Evolutionary conservation across 2,113 vertebrate species (phyloP), one percentile per base, ranked within the genome.

Genomic region (Pachypanchax playfairii): DNA sequence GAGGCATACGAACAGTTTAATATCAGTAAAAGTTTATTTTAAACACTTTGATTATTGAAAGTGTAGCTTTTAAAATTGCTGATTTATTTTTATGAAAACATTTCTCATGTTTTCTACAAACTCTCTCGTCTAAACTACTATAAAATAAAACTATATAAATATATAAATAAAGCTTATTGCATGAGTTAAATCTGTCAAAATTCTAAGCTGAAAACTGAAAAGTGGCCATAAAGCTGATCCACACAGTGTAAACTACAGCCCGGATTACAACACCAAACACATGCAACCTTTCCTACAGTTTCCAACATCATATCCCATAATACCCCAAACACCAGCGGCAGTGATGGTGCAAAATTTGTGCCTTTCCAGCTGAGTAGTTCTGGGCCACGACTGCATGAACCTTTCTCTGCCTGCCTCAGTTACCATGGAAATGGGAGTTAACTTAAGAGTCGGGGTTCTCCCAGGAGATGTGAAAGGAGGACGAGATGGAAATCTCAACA

Each of bases 401-500:
- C 67, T 60, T 54, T 79, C 59, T 60, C 3, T 36, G 62, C 69
- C 76, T 77, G 83, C 59, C 71, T 82, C 80, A 38, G 85, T 90
- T 86, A 83, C 87, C 85, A 89, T 88, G 87, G 89, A 81, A 84
- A 89, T 89, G 48, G 65, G 76, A 82, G 80, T 82, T 84, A 81
- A 84, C 70, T 76, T 84, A 48, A 75, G 75, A 80, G 73, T 75
- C 63, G 2, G 72, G 65, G 61, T 44, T 59, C 74, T 74, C 83
- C 73, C 41, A 5, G 48, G 69, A 75, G 75, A 83, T 68, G 67
- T 57, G 65, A 61, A 76, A 53, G 26, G 56, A 38, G 47, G 31
- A 56, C 42, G 54, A 51, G 61, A 63, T 52, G 43, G 63, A 59
- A 44, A 55, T 59, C 39, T 75, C 47, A 25, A 33, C 2, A 1